Conservation (phyloP, 2,888 invertebrate species). For the Arenicola marina region DNA sequence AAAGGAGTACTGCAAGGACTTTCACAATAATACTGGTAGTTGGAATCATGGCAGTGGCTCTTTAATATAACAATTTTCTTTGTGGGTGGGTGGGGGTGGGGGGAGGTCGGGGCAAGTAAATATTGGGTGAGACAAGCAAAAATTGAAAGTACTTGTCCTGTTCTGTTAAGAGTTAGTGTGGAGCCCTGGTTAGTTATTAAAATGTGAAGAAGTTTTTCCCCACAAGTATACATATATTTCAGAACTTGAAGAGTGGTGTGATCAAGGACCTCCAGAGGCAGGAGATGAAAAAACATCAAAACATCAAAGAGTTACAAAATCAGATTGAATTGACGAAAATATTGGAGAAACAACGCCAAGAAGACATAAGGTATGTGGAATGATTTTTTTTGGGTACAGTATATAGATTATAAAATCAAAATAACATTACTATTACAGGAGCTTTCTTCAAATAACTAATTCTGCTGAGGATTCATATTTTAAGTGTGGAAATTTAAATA, state of each 20-base stretch:
- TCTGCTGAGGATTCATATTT: neutral
- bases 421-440: neutral
- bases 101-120: too few species aligned
- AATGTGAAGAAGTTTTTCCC: neutral
- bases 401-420: too few species aligned
- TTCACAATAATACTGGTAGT: too few species aligned
- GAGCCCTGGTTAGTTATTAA: neutral
- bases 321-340: slow-evolving; percentile 24
- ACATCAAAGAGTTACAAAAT: slow-evolving; percentile 22
- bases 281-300: slow-evolving; percentile 28
- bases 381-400: too few species aligned
- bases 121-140: too few species aligned
- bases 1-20: too few species aligned
- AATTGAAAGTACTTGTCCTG: too few species aligned
- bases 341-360: slow-evolving; percentile 15
- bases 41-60: too few species aligned
- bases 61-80: too few species aligned
- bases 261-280: slow-evolving; percentile 24
- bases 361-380: slow-evolving; percentile 4
- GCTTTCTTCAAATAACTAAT: neutral
- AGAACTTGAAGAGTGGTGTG: slow-evolving; percentile 28
- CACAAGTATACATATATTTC: neutral
- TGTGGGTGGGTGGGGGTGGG: too few species aligned
- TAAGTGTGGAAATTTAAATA: too few species aligned
- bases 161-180: too few species aligned